These are phyloP conservation scores for Drosophila saltans DNA, from an alignment of 1,140 invertebrate species.

Conservation along the genomic window DNA sequence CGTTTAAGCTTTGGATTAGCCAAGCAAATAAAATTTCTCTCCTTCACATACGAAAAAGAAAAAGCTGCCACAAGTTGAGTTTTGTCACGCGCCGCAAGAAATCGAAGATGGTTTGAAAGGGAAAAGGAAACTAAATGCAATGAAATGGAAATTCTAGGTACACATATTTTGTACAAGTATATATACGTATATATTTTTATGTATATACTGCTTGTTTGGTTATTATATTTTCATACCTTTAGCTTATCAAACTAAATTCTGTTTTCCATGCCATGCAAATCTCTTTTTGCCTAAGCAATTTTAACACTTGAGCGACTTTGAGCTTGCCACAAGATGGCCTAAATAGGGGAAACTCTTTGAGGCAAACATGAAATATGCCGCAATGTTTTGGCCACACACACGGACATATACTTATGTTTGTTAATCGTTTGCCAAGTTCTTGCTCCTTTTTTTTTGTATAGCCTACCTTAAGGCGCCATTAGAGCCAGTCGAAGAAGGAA, in stretches of 20 bases:
- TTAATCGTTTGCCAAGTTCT: slow-evolving; percentile 37
- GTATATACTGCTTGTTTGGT: too few relatives aligned
- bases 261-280: slow-evolving; percentile 65
- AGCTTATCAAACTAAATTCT: neutral
- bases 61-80: slow-evolving; percentile 70
- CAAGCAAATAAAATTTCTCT: slow-evolving; percentile 51
- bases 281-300: slow-evolving; percentile 64
- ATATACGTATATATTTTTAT: neutral
- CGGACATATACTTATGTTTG: slow-evolving; percentile 41
- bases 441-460: slow-evolving; percentile 14
- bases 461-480: slow-evolving; percentile 64
- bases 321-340: slow-evolving; percentile 37
- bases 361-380: slow-evolving; percentile 75
- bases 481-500: slow-evolving; percentile 27
- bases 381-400: slow-evolving; percentile 67
- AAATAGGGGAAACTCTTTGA: slow-evolving; percentile 41
- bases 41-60: neutral
- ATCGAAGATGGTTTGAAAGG: slow-evolving; percentile 38
- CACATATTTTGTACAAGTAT: neutral
- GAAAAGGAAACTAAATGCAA: slow-evolving; percentile 25
- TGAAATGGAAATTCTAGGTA: slow-evolving; percentile 44
- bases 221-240: slow-evolving; percentile 60
- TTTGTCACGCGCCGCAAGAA: slow-evolving; percentile 68
- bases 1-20: slow-evolving; percentile 47
- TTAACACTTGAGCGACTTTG: slow-evolving; percentile 74